Evolutionary conservation across 2,113 vertebrate genomes (phyloP).

Genomic region (Microtus pennsylvanicus): DNA sequence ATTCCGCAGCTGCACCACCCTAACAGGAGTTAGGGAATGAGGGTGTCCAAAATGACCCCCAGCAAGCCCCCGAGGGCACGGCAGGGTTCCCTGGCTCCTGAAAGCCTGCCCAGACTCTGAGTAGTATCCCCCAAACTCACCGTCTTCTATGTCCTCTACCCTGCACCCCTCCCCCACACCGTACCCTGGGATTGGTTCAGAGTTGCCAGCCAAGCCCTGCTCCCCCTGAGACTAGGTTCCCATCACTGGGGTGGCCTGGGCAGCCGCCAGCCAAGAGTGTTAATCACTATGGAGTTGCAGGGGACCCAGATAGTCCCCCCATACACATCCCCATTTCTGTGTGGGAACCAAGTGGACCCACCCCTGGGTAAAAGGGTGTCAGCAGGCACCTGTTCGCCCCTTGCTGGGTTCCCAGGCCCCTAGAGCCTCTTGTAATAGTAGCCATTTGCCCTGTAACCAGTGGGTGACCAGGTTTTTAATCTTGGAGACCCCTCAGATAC

Average conservation of each 20-base stretch:
- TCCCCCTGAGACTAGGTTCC: constrained; percentile 32
- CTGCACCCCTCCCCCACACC: neutral
- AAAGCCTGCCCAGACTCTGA: neutral
- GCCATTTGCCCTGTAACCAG: constrained; percentile 75
- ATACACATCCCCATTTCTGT: constrained; percentile 14
- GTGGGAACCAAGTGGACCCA: constrained; percentile 74
- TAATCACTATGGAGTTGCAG: constrained; percentile 75
- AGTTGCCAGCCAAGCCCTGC: neutral
- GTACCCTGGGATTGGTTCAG: neutral
- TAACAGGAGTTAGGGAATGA: neutral
- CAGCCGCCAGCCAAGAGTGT: constrained; percentile 71
- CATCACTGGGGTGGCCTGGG: constrained; percentile 67
- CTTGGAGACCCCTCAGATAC: constrained; percentile 65
- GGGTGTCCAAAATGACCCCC: neutral
- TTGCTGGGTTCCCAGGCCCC: constrained; percentile 86
- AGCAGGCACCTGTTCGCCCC: constrained; percentile 66
- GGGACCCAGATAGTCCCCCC: constrained; percentile 66
- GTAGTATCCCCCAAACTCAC: neutral
- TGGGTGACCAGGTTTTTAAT: constrained; percentile 79
- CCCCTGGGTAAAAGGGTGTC: constrained; percentile 61
- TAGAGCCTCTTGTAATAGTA: constrained; percentile 72
- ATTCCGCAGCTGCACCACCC: neutral
- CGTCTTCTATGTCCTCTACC: neutral
- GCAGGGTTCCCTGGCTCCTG: neutral
- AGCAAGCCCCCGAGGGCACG: neutral